Evolutionary conservation across 2,797 vertebrate genomes (phyloP).

Genomic region (Hapalemur alaotrensis): DNA sequence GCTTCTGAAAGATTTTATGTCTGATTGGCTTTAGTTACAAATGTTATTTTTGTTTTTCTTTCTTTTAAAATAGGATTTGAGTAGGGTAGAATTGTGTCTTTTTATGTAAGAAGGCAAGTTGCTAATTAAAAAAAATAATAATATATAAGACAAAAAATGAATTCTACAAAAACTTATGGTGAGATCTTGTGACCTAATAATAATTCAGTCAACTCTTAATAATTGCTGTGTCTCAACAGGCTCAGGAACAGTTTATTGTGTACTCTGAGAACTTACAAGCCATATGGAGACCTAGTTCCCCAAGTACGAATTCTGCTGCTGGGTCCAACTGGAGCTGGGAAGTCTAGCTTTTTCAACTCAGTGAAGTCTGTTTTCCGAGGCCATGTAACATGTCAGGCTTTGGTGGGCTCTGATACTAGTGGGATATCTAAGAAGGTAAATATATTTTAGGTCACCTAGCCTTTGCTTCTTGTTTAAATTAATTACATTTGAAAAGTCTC

Average conservation of each 20-base stretch:
- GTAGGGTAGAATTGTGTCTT: not conserved
- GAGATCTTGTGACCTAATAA: not conserved
- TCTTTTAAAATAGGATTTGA: not conserved
- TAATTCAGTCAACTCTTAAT: not conserved
- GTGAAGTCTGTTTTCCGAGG: constrained; percentile 75
- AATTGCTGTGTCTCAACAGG: not conserved
- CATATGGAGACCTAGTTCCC: not conserved
- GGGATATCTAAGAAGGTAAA: not conserved
- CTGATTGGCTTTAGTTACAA: not conserved
- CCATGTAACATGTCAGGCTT: constrained; percentile 13
- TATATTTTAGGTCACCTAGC: not conserved
- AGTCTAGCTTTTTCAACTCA: constrained; percentile 86
- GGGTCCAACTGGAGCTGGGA: constrained; percentile 82
- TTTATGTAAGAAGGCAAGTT: not conserved
- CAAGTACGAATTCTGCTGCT: constrained; percentile 81
- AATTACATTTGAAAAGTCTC: not conserved
- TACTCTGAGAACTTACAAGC: not conserved
- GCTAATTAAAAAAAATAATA: not conserved
- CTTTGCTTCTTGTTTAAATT: not conserved
- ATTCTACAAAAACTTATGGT: not conserved
- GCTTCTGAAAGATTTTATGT: not conserved
- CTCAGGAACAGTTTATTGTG: not conserved
- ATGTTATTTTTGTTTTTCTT: not conserved
- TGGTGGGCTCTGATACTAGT: not conserved
- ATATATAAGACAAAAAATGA: not conserved